Conservation (phyloP, 2,113 vertebrate genomes). For the Hippocampus abdominalis region DNA sequence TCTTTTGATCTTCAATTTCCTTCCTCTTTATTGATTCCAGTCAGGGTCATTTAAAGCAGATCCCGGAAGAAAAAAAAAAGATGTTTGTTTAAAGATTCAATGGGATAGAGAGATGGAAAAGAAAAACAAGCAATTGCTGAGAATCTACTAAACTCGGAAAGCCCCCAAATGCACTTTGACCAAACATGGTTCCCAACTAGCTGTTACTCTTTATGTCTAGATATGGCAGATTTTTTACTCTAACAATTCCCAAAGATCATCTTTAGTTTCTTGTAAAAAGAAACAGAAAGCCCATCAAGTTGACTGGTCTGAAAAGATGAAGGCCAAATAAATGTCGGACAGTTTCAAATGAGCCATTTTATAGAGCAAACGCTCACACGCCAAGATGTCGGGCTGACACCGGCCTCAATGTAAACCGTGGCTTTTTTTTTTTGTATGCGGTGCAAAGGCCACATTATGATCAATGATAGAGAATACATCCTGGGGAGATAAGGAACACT, state of each 20-base stretch:
- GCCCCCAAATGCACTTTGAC: not conserved
- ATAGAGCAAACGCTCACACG: too few species aligned
- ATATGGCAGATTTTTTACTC: not conserved
- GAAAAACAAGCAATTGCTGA: not conserved
- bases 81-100: not conserved
- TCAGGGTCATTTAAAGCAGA: not conserved
- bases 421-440: slow-evolving; percentile 5
- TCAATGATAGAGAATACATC: slow-evolving; percentile 34
- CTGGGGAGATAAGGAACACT: slow-evolving; percentile 26
- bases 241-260: not conserved
- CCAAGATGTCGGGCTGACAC: not conserved
- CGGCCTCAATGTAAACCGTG: not conserved
- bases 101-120: slow-evolving; percentile 4
- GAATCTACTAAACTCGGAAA: not conserved
- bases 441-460: slow-evolving; percentile 20
- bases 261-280: not conserved
- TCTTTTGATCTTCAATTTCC: not conserved
- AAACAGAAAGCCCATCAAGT: not conserved
- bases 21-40: not conserved
- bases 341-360: not conserved
- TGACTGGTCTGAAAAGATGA: not conserved
- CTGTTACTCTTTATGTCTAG: not conserved
- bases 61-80: not conserved
- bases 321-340: not conserved
- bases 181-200: not conserved